Evolutionary conservation across 2,113 vertebrate genomes (phyloP).

Genomic region (Chionodraco myersi): DNA sequence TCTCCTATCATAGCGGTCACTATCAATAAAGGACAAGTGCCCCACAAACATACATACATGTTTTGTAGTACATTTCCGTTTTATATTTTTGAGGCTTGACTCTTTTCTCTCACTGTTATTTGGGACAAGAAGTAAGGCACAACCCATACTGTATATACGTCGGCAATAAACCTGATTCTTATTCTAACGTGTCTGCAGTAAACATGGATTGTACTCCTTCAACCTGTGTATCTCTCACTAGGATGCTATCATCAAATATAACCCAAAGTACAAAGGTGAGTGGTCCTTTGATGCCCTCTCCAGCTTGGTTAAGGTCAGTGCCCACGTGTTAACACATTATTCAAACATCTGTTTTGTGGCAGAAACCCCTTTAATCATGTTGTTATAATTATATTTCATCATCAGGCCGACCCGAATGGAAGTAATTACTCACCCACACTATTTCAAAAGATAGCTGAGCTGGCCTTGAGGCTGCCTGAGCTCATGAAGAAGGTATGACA

Average conservation of each 20-base stretch:
- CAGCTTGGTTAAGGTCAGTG: slow-evolving; percentile 58
- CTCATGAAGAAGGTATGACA: slow-evolving; percentile 63
- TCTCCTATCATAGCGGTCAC: too few species aligned
- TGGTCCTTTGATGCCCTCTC: slow-evolving; percentile 77
- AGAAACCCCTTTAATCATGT: background rate
- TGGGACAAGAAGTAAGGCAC: too few species aligned
- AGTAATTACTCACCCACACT: slow-evolving; percentile 3
- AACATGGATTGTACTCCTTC: background rate
- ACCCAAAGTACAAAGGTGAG: slow-evolving; percentile 58
- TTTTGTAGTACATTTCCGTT: background rate
- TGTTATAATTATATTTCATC: background rate
- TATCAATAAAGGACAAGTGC: too few species aligned
- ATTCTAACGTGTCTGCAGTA: background rate
- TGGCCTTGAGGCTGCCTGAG: slow-evolving; percentile 66
- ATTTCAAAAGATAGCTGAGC: slow-evolving; percentile 72
- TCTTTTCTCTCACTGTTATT: background rate
- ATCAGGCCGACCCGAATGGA: background rate
- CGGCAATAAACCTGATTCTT: background rate
- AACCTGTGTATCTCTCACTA: slow-evolving; percentile 28
- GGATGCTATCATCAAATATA: slow-evolving; percentile 73
- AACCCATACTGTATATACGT: background rate
- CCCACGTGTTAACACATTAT: too few species aligned
- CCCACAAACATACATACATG: too few species aligned
- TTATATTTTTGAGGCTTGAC: background rate
- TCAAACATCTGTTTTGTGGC: background rate